phyloP scores from a whole-genome alignment of 2,113 vertebrate species.

The Crypturellus undulatus region DNA sequence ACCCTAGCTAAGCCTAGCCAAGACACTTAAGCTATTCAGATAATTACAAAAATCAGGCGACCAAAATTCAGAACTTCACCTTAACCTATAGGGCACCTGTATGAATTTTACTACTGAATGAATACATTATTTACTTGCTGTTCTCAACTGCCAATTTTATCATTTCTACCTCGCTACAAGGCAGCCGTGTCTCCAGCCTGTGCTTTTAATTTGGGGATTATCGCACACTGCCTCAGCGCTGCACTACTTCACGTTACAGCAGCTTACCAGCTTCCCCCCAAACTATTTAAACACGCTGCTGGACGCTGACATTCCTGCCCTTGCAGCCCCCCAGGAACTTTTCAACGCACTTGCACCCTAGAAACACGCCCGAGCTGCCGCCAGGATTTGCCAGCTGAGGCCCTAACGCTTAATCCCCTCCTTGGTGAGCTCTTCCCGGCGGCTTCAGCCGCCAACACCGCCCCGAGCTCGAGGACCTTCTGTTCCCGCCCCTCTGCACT shows the following conservation, averaged over 20 bases:
- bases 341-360: not conserved
- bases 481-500: not conserved
- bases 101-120: not conserved
- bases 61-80: not conserved
- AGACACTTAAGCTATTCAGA: not conserved
- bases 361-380: accelerated
- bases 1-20: not conserved
- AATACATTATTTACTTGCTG: not conserved
- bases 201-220: not conserved
- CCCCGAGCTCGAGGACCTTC: not conserved
- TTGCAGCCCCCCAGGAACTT: not conserved
- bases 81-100: not conserved
- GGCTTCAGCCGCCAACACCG: not conserved
- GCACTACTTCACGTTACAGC: not conserved
- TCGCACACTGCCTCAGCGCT: accelerated
- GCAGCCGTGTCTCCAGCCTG: no score
- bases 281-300: not conserved
- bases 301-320: accelerated
- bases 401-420: conserved; percentile 32
- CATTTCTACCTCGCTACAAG: not conserved
- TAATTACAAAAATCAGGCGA: not conserved
- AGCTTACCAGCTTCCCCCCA: not conserved
- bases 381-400: not conserved
- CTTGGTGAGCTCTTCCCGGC: not conserved
- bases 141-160: accelerated